Base-by-base conservation (phyloP, 2,888 invertebrate genomes). In the Cyclophora albipunctata region DNA sequence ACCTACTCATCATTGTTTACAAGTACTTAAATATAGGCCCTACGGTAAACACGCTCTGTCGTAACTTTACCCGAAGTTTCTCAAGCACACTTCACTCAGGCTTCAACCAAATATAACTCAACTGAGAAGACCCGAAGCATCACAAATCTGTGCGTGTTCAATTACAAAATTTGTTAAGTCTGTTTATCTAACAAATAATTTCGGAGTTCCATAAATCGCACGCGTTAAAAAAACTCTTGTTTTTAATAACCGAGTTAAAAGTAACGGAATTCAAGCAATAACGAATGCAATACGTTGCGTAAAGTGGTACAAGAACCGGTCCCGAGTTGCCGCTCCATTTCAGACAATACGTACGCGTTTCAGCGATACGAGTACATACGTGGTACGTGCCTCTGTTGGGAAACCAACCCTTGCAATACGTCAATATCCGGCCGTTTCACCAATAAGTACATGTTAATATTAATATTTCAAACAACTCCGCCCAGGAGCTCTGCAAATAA, bases 251-350 rank as follows among this genome's bases (percentile, higher is more conserved):
- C 75, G 76, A 73, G 73, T 82, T 82, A 81, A 78, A 78, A 71
- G 79, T 67, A 67, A 65, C 69, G 80, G 77, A 81, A 83, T 82
- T 72, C 77, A 78, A 72, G 74, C 73, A 71, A 77, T 75, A 70
- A 50, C 69, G 73, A 77, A 83, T 85, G 84, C 84, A 77, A 68
- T 63, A 59, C 63, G 73, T 87, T 87, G 84, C 84, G 83, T 78
- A 86, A 84, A 82, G 64, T 70, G 62, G 71, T 66, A 71, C 71
- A 71, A 68, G 59, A 79, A 81, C 82, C 76, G 76, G 84, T 78
- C 73, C 68, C 65, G 57, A 60, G 65, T 77, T 78, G 66, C 75
- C 84, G 84, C 81, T 84, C 85, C 75, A 82, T 83, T 85, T 83
- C 78, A 77, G 74, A 61, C 66, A 65, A 58, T 42, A 42, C n/a